Evolutionary conservation across 2,797 vertebrate genomes (phyloP), one percentile per base, ranked within the genome.

Genomic region (Picus viridis): DNA sequence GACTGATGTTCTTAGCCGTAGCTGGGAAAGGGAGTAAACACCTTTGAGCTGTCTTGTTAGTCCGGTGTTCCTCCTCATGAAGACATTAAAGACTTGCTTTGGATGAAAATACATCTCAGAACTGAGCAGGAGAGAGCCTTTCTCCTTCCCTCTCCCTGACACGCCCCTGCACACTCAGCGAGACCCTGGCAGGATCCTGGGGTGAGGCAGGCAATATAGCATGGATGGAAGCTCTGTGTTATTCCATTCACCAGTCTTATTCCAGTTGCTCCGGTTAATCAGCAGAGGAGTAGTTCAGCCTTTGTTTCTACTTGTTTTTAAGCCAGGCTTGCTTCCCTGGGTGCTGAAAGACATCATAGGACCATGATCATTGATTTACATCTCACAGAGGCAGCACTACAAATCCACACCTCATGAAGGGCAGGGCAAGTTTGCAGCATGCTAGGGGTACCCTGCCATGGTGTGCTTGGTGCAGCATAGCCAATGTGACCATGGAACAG

Each of bases 141-240:
- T 0, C 39, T 65, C 63, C n/a, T 64, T 4, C 6, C 14, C 9
- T 3, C 10, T 3, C 29, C 8, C 34, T n/a, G 6, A 2, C 27
- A 16, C 11, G 5, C 39, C 18, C 16, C 47, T 7, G 1, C 6
- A 12, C 1, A 4, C 8, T 47, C 62, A 30, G 62, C 29, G 3
- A 13, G 69, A 39, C 11, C 20, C 30, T 8, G 19, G 20, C 27
- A 34, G 56, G 70, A 39, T 9, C 45, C 43, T 18, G 0, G 24
- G 34, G 74, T 68, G 84, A 22, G 11, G 30, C 29, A 59, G 58
- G 16, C 43, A 20, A 2, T 11, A 7, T 0, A 22, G 26, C 7
- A 2, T 0, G 4, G 58, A 5, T 27, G 45, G 10, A 34, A 47
- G 63, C 36, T 78, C 24, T 45, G 54, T 54, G 56, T 30, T 54